Percentiles rank a stretch among this genome's conserved stretches.
Conservation (phyloP, 2,888 invertebrate species). For the Linnaemya tessellans region DNA sequence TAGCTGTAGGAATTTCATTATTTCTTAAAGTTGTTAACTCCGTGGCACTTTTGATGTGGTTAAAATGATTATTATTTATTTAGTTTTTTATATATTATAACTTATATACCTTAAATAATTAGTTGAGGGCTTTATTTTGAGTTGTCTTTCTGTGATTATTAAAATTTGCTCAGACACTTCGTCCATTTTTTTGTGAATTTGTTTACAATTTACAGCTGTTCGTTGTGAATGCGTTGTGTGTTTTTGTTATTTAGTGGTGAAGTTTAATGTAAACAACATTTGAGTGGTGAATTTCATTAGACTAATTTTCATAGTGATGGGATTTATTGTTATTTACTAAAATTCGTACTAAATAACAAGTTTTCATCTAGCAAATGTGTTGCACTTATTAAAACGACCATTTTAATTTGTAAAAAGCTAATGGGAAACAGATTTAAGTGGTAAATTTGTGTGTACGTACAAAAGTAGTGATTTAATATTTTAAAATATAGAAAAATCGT, state of each 20-base stretch:
- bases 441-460: not conserved
- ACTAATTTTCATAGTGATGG: not conserved
- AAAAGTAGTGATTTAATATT: not conserved
- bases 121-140: conserved; percentile 76
- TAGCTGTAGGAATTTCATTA: conserved; percentile 72
- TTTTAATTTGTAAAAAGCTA: too few relatives aligned
- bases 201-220: conserved; percentile 46
- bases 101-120: conserved; percentile 76
- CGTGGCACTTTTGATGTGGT: conserved; percentile 72
- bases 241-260: not conserved
- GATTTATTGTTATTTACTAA: not conserved
- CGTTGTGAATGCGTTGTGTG: not conserved
- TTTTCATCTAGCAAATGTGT: not conserved
- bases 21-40: conserved; percentile 76
- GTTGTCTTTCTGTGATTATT: conserved; percentile 38
- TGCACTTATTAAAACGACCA: not conserved
- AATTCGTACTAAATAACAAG: not conserved
- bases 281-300: not conserved
- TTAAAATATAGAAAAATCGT: not conserved
- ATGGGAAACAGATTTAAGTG: not conserved
- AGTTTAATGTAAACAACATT: not conserved
- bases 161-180: not conserved
- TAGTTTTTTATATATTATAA: not conserved
- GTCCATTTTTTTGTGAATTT: conserved; percentile 29
- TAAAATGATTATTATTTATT: not conserved